Evolutionary conservation across 2,113 vertebrate species (phyloP), one percentile per base, ranked within the genome.

Genomic region (Lynx canadensis): DNA sequence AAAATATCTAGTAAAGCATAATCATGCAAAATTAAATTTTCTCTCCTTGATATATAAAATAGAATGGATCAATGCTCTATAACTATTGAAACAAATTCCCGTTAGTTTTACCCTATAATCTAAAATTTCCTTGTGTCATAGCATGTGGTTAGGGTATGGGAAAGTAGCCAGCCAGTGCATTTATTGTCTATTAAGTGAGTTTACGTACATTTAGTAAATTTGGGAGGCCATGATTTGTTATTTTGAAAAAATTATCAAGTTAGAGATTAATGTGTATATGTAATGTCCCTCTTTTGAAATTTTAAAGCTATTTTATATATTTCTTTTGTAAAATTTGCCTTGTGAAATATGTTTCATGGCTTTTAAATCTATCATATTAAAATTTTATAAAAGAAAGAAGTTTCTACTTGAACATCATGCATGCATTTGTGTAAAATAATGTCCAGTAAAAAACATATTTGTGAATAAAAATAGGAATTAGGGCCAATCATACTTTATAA

Each of bases 1-100:
- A 84, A 97, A 95, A 69, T 10, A 4, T 0, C 76, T n/a, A 92
- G 87, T 50, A 83, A 79, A 91, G 21, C n/a, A 80, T 93, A 93
- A 74, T 38, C 25, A 89, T 45, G 50, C 52, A 52, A 84, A 87
- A 82, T 96, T 88, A 90, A 95, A 96, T 36, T 80, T 80, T 31
- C 23, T 27, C 68, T 95, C 52, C 9, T 90, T 97, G 1, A 14
- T 16, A 8, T 73, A 45, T 63, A 50, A 91, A 79, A 69, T 80
- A 96, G 52, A 31, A 65, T 11, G 33, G 79, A 13, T 52, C 27
- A 81, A 7, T n/a, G 31, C 23, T 38, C 15, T 93, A 19, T 82
- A 94, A 95, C 13, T 7, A 96, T 15, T 93, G 5, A 92, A 88
- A 15, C 69, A 71, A 89, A 92, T 27, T 5, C 55, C 5, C 1